Percentiles rank a stretch among this genome's conserved stretches.
Conservation (phyloP, 2,888 invertebrate species). For the Andricus quercusramuli region DNA sequence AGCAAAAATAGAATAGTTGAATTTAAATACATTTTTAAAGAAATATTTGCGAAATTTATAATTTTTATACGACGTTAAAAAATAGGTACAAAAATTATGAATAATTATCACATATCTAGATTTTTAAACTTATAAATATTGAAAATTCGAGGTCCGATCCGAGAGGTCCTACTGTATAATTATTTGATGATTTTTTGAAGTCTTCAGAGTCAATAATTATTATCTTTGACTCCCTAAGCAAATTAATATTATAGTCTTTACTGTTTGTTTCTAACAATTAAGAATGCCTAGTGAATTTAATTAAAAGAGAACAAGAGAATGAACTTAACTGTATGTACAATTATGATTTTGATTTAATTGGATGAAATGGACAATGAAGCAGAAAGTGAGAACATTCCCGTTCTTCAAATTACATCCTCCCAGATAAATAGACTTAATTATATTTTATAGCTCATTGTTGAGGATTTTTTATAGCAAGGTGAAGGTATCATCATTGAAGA, state of each 20-base stretch:
- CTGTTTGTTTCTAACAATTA: background rate
- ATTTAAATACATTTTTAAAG: no score
- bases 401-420: constrained; percentile 13
- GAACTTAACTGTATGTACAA: constrained; percentile 25
- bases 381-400: constrained; percentile 33
- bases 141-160: no score
- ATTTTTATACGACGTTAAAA: no score
- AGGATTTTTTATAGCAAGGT: background rate
- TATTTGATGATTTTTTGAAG: background rate
- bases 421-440: background rate
- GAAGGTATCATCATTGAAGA: background rate
- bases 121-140: no score
- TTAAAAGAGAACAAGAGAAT: constrained; percentile 24
- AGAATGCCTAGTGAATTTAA: constrained; percentile 9
- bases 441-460: background rate
- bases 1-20: no score
- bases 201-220: constrained; percentile 1
- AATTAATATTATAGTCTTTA: constrained; percentile 1
- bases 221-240: background rate
- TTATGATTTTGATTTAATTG: constrained; percentile 36
- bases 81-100: no score
- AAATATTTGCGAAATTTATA: no score
- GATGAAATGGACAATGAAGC: constrained; percentile 6
- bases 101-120: no score
- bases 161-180: no score